A percentile compares a stretch with the other conserved stretches of the same genome.
These are phyloP conservation scores for Galago senegalensis DNA, from an alignment of 2,797 vertebrate species.

Conservation along the genomic window DNA sequence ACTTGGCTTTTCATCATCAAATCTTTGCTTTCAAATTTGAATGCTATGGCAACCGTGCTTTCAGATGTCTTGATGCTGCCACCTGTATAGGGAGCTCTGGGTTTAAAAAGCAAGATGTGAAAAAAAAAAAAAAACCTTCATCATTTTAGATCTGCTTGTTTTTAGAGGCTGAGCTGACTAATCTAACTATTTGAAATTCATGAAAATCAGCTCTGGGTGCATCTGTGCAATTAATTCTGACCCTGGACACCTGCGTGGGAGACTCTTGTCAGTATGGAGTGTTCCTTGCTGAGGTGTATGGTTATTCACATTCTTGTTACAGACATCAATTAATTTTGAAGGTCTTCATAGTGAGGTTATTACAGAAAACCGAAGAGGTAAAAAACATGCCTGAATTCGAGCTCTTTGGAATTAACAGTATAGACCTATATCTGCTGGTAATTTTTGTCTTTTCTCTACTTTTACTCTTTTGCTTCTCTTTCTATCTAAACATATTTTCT, in stretches of 20 bases:
- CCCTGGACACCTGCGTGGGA: slow-evolving; percentile 76
- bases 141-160: slow-evolving; percentile 46
- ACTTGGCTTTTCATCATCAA: slow-evolving; percentile 30
- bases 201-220: slow-evolving; percentile 70
- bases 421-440: background rate
- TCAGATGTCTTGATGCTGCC: slow-evolving; percentile 2
- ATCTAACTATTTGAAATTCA: slow-evolving; percentile 76
- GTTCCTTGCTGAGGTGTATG: slow-evolving; percentile 71
- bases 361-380: slow-evolving; percentile 49
- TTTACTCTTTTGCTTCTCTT: slow-evolving; percentile 39
- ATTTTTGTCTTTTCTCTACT: background rate
- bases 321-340: slow-evolving; percentile 75
- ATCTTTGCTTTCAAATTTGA: slow-evolving; percentile 48
- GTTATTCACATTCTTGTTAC: slow-evolving; percentile 68
- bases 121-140: background rate
- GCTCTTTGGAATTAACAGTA: slow-evolving; percentile 35
- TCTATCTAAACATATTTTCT: background rate
- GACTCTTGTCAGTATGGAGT: slow-evolving; percentile 14
- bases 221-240: slow-evolving; percentile 80
- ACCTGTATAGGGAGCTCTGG: background rate
- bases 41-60: background rate
- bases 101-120: slow-evolving; percentile 58
- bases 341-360: slow-evolving; percentile 68
- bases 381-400: slow-evolving; percentile 64
- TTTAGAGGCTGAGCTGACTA: slow-evolving; percentile 72